These are phyloP conservation scores for Drosophila sucinea DNA, from an alignment of 1,140 invertebrate species.

Conservation along the genomic window DNA sequence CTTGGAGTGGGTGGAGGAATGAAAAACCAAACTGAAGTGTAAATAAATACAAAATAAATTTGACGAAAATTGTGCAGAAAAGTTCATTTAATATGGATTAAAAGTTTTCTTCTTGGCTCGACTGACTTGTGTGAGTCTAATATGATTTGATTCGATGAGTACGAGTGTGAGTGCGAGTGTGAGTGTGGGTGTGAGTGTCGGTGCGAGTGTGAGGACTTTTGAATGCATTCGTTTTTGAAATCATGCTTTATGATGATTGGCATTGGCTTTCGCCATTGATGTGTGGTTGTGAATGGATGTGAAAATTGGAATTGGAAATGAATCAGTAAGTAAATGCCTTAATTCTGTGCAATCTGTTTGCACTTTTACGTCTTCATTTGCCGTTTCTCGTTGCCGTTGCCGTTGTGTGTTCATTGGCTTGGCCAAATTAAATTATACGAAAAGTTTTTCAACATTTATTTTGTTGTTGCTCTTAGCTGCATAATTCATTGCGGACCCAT, in stretches of 20 bases:
- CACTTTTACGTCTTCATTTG: slow-evolving; percentile 22
- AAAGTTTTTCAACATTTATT: slow-evolving; percentile 53
- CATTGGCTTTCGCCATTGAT: slow-evolving; percentile 38
- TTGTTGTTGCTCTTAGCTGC: slow-evolving; percentile 44
- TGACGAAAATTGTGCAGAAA: slow-evolving; percentile 69
- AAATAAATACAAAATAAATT: slow-evolving; percentile 75
- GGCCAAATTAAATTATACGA: slow-evolving; percentile 60
- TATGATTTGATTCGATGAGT: slow-evolving; percentile 57
- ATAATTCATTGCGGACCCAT: slow-evolving; percentile 67
- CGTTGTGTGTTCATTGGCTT: slow-evolving; percentile 5
- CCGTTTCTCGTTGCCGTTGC: background rate
- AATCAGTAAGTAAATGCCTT: slow-evolving; percentile 18
- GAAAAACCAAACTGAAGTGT: slow-evolving; percentile 62
- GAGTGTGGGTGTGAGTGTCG: slow-evolving; percentile 17
- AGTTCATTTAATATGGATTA: slow-evolving; percentile 74
- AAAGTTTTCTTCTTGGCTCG: slow-evolving; percentile 54
- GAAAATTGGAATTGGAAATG: slow-evolving; percentile 63
- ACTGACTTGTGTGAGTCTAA: slow-evolving; percentile 36
- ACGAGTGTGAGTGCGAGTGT: too few species aligned
- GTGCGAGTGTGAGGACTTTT: slow-evolving; percentile 24
- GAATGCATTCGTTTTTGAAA: slow-evolving; percentile 18
- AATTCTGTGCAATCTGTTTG: slow-evolving; percentile 33
- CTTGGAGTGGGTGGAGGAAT: slow-evolving; percentile 7
- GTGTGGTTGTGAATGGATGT: background rate
- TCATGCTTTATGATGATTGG: slow-evolving; percentile 56